Evolutionary conservation across 2,888 invertebrate species (phyloP).

Genomic region (Abscondita cerata): DNA sequence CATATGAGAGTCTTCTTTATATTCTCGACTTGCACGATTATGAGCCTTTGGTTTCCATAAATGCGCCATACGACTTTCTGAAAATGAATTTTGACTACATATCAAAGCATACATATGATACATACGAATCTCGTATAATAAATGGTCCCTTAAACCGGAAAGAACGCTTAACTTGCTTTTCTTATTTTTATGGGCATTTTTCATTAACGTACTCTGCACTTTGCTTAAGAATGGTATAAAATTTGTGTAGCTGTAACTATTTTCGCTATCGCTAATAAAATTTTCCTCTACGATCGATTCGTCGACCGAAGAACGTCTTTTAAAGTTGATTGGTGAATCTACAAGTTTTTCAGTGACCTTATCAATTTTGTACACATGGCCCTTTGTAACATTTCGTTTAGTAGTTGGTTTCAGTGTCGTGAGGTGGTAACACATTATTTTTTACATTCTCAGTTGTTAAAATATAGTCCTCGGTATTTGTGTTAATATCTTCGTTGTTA

Average conservation of each 20-base stretch:
- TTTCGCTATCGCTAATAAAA: conserved; percentile 11
- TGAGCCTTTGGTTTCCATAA: conserved; percentile 38
- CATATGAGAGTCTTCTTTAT: conserved; percentile 60
- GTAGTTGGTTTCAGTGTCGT: too few species aligned
- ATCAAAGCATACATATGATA: conserved; percentile 23
- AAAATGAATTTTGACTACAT: conserved; percentile 18
- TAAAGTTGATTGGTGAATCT: too few species aligned
- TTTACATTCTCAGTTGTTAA: background rate
- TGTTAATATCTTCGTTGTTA: background rate
- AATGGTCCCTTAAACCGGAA: conserved; percentile 64
- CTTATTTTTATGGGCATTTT: conserved; percentile 55
- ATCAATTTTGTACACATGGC: too few species aligned
- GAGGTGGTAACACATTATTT: too few species aligned
- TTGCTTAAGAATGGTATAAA: conserved; percentile 27
- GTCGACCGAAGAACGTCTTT: too few species aligned
- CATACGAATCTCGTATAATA: conserved; percentile 73
- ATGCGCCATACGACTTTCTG: conserved; percentile 43
- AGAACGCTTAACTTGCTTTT: conserved; percentile 66
- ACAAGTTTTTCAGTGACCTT: too few species aligned
- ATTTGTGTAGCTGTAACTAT: conserved; percentile 34
- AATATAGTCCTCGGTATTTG: background rate
- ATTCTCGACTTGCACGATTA: conserved; percentile 43
- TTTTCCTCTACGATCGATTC: too few species aligned
- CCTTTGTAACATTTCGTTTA: too few species aligned
- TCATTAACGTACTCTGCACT: conserved; percentile 51